Percentiles rank a stretch among this genome's conserved stretches.
Conservation (phyloP, 2,888 invertebrate genomes). For the Lithophane socia region DNA sequence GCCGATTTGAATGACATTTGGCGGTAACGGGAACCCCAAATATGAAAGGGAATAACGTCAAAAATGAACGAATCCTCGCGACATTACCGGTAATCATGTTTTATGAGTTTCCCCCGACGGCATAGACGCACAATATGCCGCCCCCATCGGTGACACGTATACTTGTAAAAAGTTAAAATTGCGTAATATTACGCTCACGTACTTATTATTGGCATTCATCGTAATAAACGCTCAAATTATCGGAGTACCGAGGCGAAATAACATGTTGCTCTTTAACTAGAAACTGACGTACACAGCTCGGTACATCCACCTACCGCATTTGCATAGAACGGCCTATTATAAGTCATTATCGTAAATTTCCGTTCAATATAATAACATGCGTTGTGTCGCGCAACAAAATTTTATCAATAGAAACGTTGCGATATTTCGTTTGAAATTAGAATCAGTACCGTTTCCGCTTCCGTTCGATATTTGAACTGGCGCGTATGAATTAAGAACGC, state of each 20-base stretch:
- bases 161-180: slow-evolving; percentile 85
- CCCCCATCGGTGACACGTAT: slow-evolving; percentile 79
- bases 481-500: slow-evolving; percentile 86
- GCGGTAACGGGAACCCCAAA: slow-evolving; percentile 67
- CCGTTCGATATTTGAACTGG: slow-evolving; percentile 88
- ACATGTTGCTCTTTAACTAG: slow-evolving; percentile 60
- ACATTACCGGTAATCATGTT: slow-evolving; percentile 86
- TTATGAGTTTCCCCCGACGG: slow-evolving; percentile 86
- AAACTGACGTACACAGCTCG: slow-evolving; percentile 48
- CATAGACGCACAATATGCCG: slow-evolving; percentile 79
- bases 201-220: slow-evolving; percentile 71
- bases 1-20: slow-evolving; percentile 62
- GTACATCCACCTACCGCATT: slow-evolving; percentile 69
- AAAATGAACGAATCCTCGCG: slow-evolving; percentile 80
- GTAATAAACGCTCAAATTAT: slow-evolving; percentile 69
- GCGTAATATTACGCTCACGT: slow-evolving; percentile 71
- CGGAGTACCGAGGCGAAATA: slow-evolving; percentile 54
- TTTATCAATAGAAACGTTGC: slow-evolving; percentile 89
- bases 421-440: slow-evolving; percentile 89
- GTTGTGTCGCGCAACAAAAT: slow-evolving; percentile 82
- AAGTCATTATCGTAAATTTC: slow-evolving; percentile 87
- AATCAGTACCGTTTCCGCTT: slow-evolving; percentile 90
- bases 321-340: slow-evolving; percentile 81
- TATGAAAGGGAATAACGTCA: slow-evolving; percentile 76
- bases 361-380: slow-evolving; percentile 87